A percentile compares a stretch with the other conserved stretches of the same genome.
Conservation (phyloP, 1,140 invertebrate species). For the Thaumetopoea pityocampa region DNA sequence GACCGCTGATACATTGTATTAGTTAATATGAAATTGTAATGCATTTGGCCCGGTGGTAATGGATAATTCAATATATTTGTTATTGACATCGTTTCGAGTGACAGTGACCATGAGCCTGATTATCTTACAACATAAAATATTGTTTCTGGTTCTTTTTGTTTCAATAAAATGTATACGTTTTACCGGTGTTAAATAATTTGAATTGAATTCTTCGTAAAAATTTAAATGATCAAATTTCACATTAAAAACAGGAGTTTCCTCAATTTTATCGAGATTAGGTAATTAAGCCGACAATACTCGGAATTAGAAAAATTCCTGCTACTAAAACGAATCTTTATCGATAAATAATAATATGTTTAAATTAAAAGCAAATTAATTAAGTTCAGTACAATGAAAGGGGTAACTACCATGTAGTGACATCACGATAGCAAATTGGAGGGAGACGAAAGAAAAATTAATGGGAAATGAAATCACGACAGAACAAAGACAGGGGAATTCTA, state of each 20-base stretch:
- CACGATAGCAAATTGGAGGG: slow-evolving; percentile 70
- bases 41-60: slow-evolving; percentile 22
- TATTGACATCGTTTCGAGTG: slow-evolving; percentile 23
- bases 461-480: slow-evolving; percentile 73
- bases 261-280: too few relatives aligned
- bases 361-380: slow-evolving; percentile 72
- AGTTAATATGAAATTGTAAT: slow-evolving; percentile 61
- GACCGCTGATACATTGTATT: slow-evolving; percentile 32
- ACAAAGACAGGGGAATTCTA: slow-evolving; percentile 74
- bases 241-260: too few relatives aligned
- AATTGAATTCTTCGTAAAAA: too few relatives aligned
- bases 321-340: slow-evolving; percentile 33
- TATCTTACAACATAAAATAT: slow-evolving; percentile 10
- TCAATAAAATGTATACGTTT: not conserved
- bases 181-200: not conserved
- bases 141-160: too few relatives aligned
- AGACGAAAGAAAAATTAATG: slow-evolving; percentile 73
- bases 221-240: too few relatives aligned
- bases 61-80: slow-evolving; percentile 56
- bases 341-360: slow-evolving; percentile 62
- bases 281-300: slow-evolving; percentile 17
- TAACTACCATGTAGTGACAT: slow-evolving; percentile 61
- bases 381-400: slow-evolving; percentile 69
- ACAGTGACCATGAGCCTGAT: slow-evolving; percentile 37
- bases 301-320: slow-evolving; percentile 21